Conservation (phyloP, 2,888 invertebrate species). For the Hermaeophaga mercurialis region DNA sequence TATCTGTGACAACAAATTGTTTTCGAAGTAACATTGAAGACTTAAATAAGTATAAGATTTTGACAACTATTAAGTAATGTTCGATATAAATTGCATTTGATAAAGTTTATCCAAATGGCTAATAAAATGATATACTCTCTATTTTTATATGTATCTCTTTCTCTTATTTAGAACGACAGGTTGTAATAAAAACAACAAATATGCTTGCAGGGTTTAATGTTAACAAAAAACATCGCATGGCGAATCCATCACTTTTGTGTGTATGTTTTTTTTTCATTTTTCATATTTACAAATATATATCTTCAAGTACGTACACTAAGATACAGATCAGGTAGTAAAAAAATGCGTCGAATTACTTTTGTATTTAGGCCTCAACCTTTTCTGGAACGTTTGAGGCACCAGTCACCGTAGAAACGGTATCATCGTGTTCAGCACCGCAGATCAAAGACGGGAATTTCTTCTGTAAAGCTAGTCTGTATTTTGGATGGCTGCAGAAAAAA, state of each 20-base stretch:
- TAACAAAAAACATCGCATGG: conserved; percentile 40
- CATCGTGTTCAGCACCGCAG: conserved; percentile 66
- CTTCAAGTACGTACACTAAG: conserved; percentile 30
- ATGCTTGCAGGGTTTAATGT: conserved; percentile 47
- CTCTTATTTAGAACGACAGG: too few species aligned
- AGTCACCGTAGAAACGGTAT: conserved; percentile 69
- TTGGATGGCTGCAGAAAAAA: conserved; percentile 68
- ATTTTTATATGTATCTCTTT: too few species aligned
- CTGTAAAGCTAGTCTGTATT: conserved; percentile 76
- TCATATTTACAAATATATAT: conserved; percentile 35
- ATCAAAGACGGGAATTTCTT: conserved; percentile 78
- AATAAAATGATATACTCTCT: too few species aligned
- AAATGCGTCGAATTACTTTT: conserved; percentile 3
- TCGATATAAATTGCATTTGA: too few species aligned
- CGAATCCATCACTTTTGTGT: conserved; percentile 32
- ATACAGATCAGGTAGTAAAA: conserved; percentile 18
- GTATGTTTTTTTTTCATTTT: conserved; percentile 15
- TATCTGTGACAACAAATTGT: too few species aligned
- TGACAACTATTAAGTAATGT: too few species aligned
- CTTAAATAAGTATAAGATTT: too few species aligned
- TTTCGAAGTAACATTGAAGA: too few species aligned
- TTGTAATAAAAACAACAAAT: not conserved
- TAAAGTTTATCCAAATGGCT: too few species aligned
- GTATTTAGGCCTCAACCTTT: conserved; percentile 51
- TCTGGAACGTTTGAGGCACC: conserved; percentile 70